Evolutionary conservation across 1,140 invertebrate species (phyloP), one percentile per base, ranked within the genome.

Genomic region (Aphidius gifuensis): DNA sequence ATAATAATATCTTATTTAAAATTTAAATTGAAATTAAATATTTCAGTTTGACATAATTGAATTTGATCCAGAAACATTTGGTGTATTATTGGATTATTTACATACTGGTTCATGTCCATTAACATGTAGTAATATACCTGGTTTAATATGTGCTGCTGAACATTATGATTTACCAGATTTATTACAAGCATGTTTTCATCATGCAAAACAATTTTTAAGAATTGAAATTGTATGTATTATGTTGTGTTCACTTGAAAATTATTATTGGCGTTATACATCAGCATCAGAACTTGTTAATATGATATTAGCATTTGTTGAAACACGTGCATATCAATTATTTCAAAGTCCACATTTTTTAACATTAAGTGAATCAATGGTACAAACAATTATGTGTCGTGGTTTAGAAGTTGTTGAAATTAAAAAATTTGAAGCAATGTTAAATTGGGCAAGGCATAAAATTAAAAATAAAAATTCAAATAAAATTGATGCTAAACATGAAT

Each of bases 201-300:
- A 96, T 71, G 93, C 93, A 58, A 96, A 96, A 77, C 94, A 96
- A 72, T 94, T 94, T 75, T 82, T 97, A 3, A 84, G 92, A 58
- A 92, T 96, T 72, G 92, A 95, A 80, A 91, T 96, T 68, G 93
- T 94, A 8, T 95, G 93, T 78, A 87, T 89, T 54, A 97, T 97
- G 94, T 83, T 96, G 38, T 92, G 91, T 79, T 91, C 91, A 32
- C 82, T 97, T 68, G 94, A 96, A 77, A 96, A 96, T 77, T 96
- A 96, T 78, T 96, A 94, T 76, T 96, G 94, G 93, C 86, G 94
- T 50, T 97, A 97, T 76, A 95, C 92, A 39, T 95, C 93, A 49
- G 94, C 93, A 44, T 92, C 92, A 4, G 93, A 96, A 78, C 79
- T 97, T 66, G 92, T 96, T 56, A 96, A 96, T 76, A 95, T 96